These are phyloP conservation scores for Trogon surrucura DNA, from an alignment of 2,113 vertebrate species.

Conservation along the genomic window DNA sequence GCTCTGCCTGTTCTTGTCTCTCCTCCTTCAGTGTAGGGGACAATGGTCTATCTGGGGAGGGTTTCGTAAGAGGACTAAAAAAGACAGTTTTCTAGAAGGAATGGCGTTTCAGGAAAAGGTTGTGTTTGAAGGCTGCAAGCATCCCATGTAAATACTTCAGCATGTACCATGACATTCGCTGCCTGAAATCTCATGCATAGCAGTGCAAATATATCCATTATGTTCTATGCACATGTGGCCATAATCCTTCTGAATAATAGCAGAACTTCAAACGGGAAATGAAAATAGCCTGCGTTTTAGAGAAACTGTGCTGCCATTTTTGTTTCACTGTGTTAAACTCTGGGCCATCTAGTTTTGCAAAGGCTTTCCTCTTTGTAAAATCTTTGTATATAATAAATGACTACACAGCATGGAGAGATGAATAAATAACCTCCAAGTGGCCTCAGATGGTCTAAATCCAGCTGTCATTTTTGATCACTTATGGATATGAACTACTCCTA, in stretches of 20 bases:
- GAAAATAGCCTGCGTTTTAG: background rate
- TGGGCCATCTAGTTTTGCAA: background rate
- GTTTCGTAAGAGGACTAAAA: background rate
- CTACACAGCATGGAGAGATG: background rate
- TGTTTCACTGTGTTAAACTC: background rate
- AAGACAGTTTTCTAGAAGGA: conserved; percentile 21
- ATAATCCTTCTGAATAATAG: background rate
- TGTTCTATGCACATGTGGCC: background rate
- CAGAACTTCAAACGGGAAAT: background rate
- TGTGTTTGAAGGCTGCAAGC: conserved; percentile 17
- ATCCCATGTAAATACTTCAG: background rate
- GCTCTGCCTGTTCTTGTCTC: background rate
- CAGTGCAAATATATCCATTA: background rate
- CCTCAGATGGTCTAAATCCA: background rate
- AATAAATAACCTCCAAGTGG: background rate
- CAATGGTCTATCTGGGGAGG: background rate
- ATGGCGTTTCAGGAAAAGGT: background rate
- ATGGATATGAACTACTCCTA: background rate
- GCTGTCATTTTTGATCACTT: background rate
- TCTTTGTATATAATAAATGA: background rate
- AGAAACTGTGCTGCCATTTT: background rate
- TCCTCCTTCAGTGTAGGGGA: background rate
- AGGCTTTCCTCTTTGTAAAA: background rate
- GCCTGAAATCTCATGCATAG: background rate
- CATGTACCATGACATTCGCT: background rate